These are phyloP conservation scores for Nettapus auritus DNA, from an alignment of 2,113 vertebrate species.

Conservation along the genomic window DNA sequence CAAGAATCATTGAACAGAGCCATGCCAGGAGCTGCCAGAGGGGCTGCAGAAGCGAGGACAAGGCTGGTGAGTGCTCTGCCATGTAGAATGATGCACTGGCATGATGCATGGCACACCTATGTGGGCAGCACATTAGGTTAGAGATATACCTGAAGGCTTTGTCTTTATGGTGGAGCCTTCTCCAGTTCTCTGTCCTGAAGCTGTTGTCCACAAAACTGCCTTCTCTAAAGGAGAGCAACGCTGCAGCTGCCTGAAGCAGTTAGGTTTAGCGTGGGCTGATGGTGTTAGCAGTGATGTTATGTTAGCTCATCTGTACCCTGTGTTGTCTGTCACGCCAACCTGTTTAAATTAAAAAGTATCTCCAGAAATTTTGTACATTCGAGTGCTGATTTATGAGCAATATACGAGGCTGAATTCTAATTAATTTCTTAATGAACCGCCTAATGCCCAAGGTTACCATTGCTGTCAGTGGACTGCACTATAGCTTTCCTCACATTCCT, in stretches of 20 bases:
- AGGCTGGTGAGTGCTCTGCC: neutral
- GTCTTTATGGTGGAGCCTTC: neutral
- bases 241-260: neutral
- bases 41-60: fast-evolving
- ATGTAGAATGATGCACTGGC: neutral
- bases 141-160: neutral
- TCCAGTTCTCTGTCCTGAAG: neutral
- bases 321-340: neutral
- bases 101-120: fast-evolving
- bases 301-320: neutral
- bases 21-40: neutral
- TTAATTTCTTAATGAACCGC: neutral
- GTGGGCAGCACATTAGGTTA: neutral
- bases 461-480: neutral
- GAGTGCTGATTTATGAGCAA: neutral
- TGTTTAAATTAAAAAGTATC: neutral
- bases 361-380: neutral
- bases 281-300: neutral
- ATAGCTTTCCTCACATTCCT: constrained; percentile 22
- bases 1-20: neutral
- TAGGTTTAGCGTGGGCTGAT: neutral
- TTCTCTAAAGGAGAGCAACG: neutral
- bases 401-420: neutral
- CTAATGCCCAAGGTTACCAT: neutral
- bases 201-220: neutral